Evolutionary conservation across 2,113 vertebrate genomes (phyloP).

Genomic region (Otolemur garnettii): DNA sequence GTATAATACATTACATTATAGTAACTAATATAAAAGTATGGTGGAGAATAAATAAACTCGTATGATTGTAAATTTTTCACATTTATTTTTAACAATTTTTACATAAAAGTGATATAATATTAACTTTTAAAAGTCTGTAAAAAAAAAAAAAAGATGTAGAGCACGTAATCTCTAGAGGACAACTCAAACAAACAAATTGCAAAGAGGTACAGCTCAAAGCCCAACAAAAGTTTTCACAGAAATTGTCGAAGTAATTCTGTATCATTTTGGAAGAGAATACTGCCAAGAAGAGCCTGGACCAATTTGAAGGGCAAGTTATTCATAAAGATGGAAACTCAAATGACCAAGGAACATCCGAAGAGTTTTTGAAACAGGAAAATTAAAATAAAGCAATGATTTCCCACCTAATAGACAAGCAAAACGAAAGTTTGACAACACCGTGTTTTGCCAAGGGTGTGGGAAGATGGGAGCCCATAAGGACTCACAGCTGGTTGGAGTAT

Average conservation of each 20-base stretch:
- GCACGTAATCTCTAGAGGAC: background rate
- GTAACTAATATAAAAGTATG: background rate
- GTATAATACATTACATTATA: background rate
- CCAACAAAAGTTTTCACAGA: background rate
- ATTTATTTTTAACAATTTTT: constrained; percentile 7
- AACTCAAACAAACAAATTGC: background rate
- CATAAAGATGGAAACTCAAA: background rate
- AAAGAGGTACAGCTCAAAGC: background rate
- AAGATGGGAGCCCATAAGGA: background rate
- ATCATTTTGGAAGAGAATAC: background rate
- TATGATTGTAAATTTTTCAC: background rate
- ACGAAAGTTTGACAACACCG: background rate
- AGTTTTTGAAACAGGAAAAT: background rate
- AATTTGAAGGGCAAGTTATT: background rate
- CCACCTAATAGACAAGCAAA: background rate
- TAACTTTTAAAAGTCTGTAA: background rate
- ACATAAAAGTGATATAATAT: background rate
- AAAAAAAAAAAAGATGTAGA: constrained; percentile 14
- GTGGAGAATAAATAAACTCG: background rate
- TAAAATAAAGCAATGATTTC: constrained; percentile 27
- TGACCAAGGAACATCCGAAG: background rate
- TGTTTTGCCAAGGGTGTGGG: background rate
- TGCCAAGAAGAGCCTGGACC: background rate
- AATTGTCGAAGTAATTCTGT: background rate
- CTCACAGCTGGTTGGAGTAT: background rate